Percentiles rank a stretch among this genome's conserved stretches.
These are phyloP conservation scores for Burhinus oedicnemus DNA, from an alignment of 2,113 vertebrate species.

Conservation along the genomic window DNA sequence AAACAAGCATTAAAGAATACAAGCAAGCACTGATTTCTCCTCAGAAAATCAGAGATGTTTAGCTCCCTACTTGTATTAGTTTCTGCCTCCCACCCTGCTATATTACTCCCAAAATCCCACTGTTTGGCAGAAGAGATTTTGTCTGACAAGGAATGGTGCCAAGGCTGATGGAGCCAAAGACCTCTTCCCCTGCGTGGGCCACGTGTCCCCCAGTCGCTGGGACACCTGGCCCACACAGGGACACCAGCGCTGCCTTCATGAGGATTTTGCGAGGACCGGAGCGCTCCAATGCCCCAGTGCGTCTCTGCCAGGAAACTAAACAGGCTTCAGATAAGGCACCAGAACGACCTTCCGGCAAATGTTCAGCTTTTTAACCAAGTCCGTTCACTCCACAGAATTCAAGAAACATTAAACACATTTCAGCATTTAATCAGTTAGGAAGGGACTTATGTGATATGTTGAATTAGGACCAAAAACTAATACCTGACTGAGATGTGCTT, in stretches of 20 bases:
- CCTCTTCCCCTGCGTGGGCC: fast-evolving
- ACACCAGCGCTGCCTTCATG: fast-evolving
- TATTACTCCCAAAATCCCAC: background rate
- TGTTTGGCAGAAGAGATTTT: background rate
- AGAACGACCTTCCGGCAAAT: background rate
- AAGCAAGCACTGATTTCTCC: background rate
- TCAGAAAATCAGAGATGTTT: background rate
- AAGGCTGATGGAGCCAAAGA: background rate
- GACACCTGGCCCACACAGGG: background rate
- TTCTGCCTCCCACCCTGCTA: background rate
- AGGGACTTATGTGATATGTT: background rate
- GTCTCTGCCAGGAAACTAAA: background rate
- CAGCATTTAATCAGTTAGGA: background rate
- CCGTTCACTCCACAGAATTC: background rate
- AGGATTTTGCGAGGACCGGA: background rate
- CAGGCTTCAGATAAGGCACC: background rate
- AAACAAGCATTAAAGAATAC: background rate
- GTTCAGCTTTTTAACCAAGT: background rate
- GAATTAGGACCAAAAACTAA: background rate
- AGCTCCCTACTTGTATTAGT: background rate
- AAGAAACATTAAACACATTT: background rate
- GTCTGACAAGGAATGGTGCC: fast-evolving
- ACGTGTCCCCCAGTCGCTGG: background rate
- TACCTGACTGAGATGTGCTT: background rate
- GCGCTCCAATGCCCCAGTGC: background rate